Conservation (phyloP, 2,888 invertebrate species). For the Spisula subtruncata region DNA sequence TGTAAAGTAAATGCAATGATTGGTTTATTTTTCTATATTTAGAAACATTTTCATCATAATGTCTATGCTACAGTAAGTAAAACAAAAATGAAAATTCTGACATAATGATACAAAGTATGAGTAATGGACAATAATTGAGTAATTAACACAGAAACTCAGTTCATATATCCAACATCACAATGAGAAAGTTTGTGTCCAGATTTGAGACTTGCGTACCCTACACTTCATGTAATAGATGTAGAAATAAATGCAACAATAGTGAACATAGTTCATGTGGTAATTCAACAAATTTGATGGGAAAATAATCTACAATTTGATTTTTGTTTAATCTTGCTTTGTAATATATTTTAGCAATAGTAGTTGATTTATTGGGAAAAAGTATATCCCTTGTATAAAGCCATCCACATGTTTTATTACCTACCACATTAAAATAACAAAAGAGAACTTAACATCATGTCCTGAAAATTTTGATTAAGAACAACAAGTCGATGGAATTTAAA, state of each 20-base stretch:
- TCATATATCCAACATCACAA: neutral
- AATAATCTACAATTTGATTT: neutral
- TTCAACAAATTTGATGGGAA: neutral
- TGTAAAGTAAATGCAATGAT: constrained; percentile 62
- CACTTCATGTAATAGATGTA: neutral
- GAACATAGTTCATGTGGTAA: neutral
- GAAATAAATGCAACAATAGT: neutral
- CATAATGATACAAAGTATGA: constrained; percentile 33
- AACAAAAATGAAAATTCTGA: constrained; percentile 45
- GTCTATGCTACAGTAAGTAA: constrained; percentile 63
- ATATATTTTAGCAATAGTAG: too few relatives aligned
- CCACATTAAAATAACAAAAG: neutral
- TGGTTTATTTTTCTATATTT: constrained; percentile 64
- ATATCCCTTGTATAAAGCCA: too few relatives aligned
- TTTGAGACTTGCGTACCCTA: neutral
- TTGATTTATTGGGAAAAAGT: too few relatives aligned
- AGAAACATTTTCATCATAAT: constrained; percentile 57
- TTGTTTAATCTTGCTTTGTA: too few relatives aligned
- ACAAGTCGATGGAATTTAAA: neutral
- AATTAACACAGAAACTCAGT: constrained; percentile 24
- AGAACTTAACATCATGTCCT: neutral
- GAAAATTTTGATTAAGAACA: neutral
- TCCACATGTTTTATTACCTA: neutral
- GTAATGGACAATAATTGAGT: constrained; percentile 44
- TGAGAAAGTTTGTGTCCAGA: constrained; percentile 18